A percentile compares a stretch with the other conserved stretches of the same genome.
Conservation (phyloP, 2,113 vertebrate species). For the Archocentrus centrarchus region DNA sequence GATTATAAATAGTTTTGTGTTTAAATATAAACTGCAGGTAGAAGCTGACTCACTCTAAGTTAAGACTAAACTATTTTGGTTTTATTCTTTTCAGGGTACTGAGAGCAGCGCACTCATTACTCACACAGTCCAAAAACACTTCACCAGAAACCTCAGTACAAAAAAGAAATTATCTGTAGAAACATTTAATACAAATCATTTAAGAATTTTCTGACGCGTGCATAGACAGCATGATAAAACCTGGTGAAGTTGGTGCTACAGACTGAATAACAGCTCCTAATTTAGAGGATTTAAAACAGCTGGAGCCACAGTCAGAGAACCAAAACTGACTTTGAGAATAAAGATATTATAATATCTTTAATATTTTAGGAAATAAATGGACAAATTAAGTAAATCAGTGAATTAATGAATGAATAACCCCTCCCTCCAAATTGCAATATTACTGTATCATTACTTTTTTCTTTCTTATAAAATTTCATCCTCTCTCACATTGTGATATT, state of each 20-base stretch:
- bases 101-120: neutral
- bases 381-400: neutral
- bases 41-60: neutral
- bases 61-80: constrained; percentile 30
- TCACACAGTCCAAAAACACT: constrained; percentile 15
- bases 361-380: neutral
- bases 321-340: neutral
- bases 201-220: neutral
- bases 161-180: neutral
- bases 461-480: neutral
- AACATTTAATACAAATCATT: neutral
- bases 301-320: neutral
- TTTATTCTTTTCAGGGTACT: constrained; percentile 17
- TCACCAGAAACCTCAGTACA: constrained; percentile 5
- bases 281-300: neutral
- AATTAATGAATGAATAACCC: neutral
- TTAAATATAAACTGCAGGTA: constrained; percentile 56
- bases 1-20: constrained; percentile 62
- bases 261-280: neutral
- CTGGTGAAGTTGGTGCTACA: neutral
- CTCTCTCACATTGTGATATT: neutral
- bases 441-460: too few relatives aligned
- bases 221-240: neutral
- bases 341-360: neutral
- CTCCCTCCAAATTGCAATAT: neutral